Base-by-base conservation (phyloP, 2,113 vertebrate genomes). In the Carassius gibelio region DNA sequence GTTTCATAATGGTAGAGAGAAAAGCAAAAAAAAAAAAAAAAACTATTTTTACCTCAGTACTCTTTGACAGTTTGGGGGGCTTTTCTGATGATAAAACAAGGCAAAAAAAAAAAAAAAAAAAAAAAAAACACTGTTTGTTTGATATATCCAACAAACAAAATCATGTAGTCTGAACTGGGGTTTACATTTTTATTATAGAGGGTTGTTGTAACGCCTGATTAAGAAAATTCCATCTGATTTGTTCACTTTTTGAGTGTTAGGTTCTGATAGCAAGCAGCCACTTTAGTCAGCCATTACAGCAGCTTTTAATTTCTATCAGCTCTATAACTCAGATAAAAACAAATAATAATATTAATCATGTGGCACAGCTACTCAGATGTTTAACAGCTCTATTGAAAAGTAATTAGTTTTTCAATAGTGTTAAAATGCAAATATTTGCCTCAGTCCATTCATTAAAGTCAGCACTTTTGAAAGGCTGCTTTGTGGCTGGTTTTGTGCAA, bases 391-490 rank as follows among this genome's bases (percentile, higher is more conserved):
- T 42, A 84, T 48, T 88, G 77, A 87, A 90, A 82, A 79, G 17
- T 90, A 75, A 92, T 91, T 89, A 42, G 36, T 77, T 88, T 87
- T 90, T 86, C 76, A 57, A 48, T 82, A 64, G 64, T 84, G 85
- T 84, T 91, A 92, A 91, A 91, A 91, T 91, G 90, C 88, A 36
- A 79, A 86, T 85, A 83, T 72, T 57, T 90, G 85, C 82, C 75
- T 84, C 66, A 55, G 85, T 61, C 86, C 89, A 88, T 89, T 88
- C 68, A 74, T 89, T 87, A 75, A 85, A 82, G 87, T 89, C 89
- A 86, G 88, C 84, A 71, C 55, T 89, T 88, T 71, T 79, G 82
- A 85, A 91, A 86, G 87, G 57, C 71, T 80, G 84, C 87, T 74
- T 86, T 76, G 83, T 82, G 42, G 42, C 85, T 83, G 55, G 69